These are phyloP conservation scores for Nyctibius grandis DNA, from an alignment of 2,797 vertebrate genomes.

Conservation along the genomic window DNA sequence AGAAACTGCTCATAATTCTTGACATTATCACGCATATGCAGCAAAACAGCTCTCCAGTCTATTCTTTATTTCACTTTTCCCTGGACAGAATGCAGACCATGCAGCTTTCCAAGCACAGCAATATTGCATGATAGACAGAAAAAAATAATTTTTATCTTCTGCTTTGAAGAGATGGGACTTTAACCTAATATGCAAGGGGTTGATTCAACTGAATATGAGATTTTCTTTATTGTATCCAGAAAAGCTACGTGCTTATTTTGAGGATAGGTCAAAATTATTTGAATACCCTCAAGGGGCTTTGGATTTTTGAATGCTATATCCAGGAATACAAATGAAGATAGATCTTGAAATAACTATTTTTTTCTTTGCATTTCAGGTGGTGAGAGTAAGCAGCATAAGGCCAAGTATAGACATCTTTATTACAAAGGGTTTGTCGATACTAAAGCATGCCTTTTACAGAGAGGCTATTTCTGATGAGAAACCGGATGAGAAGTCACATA, in stretches of 20 bases:
- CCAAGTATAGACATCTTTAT: not conserved
- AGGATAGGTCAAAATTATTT: not conserved
- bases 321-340: constrained; percentile 2
- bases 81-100: not conserved
- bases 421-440: not conserved
- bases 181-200: constrained; percentile 19
- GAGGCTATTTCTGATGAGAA: not conserved
- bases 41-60: not conserved
- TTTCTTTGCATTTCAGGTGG: not conserved
- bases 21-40: not conserved
- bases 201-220: not conserved
- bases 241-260: not conserved
- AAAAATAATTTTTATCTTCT: not conserved
- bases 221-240: constrained; percentile 7
- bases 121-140: not conserved
- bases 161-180: constrained; percentile 11
- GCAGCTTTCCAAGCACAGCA: constrained; percentile 10
- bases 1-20: not conserved
- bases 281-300: not conserved
- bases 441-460: not conserved
- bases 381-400: not conserved
- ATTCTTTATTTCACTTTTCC: not conserved
- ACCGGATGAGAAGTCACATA: not conserved
- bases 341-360: not conserved
- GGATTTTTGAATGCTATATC: not conserved